Conservation (phyloP, 1,140 invertebrate genomes). For the Caenorhabditis remanei region DNA sequence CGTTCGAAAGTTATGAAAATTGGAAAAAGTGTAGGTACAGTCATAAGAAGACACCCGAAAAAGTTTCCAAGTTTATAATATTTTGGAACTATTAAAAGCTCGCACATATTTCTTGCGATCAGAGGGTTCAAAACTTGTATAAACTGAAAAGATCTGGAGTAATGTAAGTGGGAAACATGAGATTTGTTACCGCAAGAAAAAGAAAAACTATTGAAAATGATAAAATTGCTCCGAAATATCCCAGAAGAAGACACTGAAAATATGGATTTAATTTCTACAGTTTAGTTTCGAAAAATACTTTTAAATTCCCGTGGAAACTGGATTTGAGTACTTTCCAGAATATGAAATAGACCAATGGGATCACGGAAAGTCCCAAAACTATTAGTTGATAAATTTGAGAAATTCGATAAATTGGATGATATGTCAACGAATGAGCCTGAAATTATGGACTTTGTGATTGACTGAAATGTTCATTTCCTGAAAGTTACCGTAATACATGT, state of each 20-base stretch:
- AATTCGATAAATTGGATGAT: background rate
- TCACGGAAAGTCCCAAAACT: background rate
- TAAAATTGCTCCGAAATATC: background rate
- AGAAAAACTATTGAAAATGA: background rate
- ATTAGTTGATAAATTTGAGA: background rate
- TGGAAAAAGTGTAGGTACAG: background rate
- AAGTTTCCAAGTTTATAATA: background rate
- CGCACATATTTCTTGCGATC: background rate
- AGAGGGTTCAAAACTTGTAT: background rate
- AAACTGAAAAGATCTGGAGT: background rate
- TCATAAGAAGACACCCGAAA: background rate
- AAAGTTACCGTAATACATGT: background rate
- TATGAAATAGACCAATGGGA: background rate
- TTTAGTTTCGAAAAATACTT: background rate
- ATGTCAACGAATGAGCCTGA: background rate
- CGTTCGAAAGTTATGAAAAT: background rate
- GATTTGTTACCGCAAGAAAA: background rate
- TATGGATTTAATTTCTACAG: background rate
- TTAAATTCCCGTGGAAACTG: background rate
- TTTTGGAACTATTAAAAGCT: background rate
- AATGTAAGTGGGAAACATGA: no score
- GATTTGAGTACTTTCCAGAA: background rate
- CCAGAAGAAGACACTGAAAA: background rate
- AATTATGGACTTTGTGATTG: background rate
- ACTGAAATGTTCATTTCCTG: background rate